Conservation (phyloP, 2,797 vertebrate species). For the Glossophaga mutica region DNA sequence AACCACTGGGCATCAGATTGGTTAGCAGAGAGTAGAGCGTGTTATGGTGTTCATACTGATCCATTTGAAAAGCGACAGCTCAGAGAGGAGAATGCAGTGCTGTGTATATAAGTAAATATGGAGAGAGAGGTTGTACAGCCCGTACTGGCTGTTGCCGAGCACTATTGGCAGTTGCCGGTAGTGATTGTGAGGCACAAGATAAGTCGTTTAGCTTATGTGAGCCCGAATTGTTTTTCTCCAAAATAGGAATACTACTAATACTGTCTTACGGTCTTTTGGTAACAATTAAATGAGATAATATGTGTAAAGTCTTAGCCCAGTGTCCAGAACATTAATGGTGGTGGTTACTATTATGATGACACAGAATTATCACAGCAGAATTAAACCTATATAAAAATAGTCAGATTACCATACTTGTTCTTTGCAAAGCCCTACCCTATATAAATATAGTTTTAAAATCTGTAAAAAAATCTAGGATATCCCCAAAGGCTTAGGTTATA, state of each 20-base stretch:
- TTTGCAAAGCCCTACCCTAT: constrained; percentile 14
- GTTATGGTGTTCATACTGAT: background rate
- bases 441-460: constrained; percentile 66
- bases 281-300: background rate
- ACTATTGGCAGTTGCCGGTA: background rate
- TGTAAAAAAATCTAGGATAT: constrained; percentile 54
- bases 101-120: background rate
- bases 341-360: background rate
- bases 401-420: constrained; percentile 14
- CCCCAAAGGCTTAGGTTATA: constrained; percentile 59
- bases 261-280: background rate
- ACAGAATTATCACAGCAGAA: background rate
- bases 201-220: background rate
- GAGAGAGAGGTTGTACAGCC: background rate
- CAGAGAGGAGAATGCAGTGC: background rate
- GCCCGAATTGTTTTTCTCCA: background rate
- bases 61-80: background rate
- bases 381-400: background rate
- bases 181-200: background rate
- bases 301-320: background rate
- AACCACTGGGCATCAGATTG: background rate
- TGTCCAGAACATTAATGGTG: background rate
- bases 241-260: constrained; percentile 1
- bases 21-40: background rate
- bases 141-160: no score